Evolutionary conservation across 2,113 vertebrate genomes (phyloP), one percentile per base, ranked within the genome.

Genomic region (Dinomys branickii): DNA sequence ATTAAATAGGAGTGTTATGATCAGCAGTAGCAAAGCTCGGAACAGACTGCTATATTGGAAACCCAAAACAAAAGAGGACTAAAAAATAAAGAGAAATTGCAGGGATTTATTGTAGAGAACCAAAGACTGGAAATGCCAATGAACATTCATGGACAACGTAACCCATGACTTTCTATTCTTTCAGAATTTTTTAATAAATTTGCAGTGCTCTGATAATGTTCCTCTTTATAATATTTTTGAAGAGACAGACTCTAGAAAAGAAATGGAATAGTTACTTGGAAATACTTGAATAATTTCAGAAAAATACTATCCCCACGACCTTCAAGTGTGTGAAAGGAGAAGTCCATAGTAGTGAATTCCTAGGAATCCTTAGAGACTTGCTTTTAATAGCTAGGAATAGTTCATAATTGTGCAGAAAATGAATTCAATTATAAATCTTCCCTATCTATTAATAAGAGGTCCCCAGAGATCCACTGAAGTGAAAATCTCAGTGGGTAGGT

Each of bases 221-320:
- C 3, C 2, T 86, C 19, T 67, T 94, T 58, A 73, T 50, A 65
- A n/a, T 93, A 3, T 87, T 89, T 94, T 35, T 80, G 10, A 85
- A 93, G 50, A 56, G 33, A 61, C 10, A 91, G 63, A 71, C 16
- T 82, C 20, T 41, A 61, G 24, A 22, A 81, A 93, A 91, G 38
- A 92, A 89, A 82, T 63, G 4, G 3, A 90, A n/a, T 33, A 73
- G 10, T 71, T 93, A 67, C 35, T 91, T 80, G 8, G 28, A 94
- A 95, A 97, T 86, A 96, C 67, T 88, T 75, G 17, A 92, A 81
- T 47, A n/a, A 77, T 44, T 65, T 77, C 44, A 88, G 73, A 82
- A 33, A 90, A 71, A 85, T 65, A 69, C 12, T 0, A 56, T 93
- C 90, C 78, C 13, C 0, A 77, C 19, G 44, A 71, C 80, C 75